Conservation (phyloP, 2,113 vertebrate species). For the Entosphenus tridentatus region DNA sequence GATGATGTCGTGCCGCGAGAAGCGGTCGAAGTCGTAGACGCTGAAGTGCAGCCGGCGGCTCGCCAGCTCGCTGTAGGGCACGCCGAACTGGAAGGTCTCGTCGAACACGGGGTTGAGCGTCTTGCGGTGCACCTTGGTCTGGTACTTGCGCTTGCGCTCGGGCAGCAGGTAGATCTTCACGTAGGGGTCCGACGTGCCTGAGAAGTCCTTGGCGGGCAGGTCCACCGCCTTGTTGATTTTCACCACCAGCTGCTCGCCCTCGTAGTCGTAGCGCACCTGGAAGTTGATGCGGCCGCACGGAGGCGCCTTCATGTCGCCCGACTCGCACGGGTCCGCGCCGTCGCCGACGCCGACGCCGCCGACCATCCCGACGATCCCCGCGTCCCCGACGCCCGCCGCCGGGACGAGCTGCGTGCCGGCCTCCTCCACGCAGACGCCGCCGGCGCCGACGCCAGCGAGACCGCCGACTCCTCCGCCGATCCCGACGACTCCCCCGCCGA, state of each 20-base stretch:
- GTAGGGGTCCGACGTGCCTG: conserved; percentile 70
- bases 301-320: conserved; percentile 12
- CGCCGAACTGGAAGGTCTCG: conserved; percentile 66
- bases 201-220: conserved; percentile 64
- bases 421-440: too few relatives aligned
- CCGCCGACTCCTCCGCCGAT: too few relatives aligned
- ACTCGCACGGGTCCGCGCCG: conserved; percentile 26
- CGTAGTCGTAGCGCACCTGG: conserved; percentile 56
- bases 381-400: too few relatives aligned
- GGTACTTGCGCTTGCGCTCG: conserved; percentile 78
- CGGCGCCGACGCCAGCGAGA: too few relatives aligned
- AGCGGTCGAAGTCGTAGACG: conserved; percentile 75
- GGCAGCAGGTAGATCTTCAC: conserved; percentile 84
- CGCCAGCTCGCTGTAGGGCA: conserved; percentile 57
- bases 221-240: conserved; percentile 64
- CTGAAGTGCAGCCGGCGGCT: conserved; percentile 73
- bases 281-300: conserved; percentile 64
- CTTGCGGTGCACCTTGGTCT: conserved; percentile 72
- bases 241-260: conserved; percentile 65
- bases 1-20: conserved; percentile 71
- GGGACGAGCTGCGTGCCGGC: too few relatives aligned
- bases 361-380: too few relatives aligned
- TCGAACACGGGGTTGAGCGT: conserved; percentile 74
- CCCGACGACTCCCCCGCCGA: too few relatives aligned
- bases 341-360: conserved; percentile 27